Conservation (phyloP, 1,140 invertebrate genomes). For the Leptinotarsa defecta region DNA sequence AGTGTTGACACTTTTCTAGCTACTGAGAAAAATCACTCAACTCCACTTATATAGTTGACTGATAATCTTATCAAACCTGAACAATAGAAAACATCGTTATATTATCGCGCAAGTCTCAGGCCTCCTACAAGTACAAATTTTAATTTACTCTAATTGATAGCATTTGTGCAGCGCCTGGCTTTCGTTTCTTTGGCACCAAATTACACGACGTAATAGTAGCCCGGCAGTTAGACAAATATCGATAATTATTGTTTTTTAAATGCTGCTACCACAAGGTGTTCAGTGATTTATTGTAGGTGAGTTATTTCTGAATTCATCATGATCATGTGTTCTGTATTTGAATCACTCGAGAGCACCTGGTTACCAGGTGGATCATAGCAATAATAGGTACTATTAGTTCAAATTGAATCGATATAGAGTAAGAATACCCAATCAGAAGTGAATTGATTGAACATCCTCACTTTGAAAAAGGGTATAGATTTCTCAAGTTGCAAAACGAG, state of each 20-base stretch:
- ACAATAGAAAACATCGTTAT: neutral
- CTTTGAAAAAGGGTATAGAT: too few relatives aligned
- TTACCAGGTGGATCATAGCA: neutral
- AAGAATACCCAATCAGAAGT: too few relatives aligned
- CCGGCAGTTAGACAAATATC: neutral
- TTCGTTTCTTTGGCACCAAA: neutral
- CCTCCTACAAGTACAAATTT: constrained; percentile 12
- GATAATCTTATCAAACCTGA: constrained; percentile 7
- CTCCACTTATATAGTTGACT: neutral
- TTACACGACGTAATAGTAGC: constrained; percentile 14
- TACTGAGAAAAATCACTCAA: too few relatives aligned
- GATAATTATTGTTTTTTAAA: neutral
- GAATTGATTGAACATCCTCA: too few relatives aligned
- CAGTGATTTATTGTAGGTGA: neutral
- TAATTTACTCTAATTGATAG: constrained; percentile 13
- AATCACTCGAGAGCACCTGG: neutral
- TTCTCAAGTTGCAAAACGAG: too few relatives aligned
- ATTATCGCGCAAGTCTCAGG: constrained; percentile 12
- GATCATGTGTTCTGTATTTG: neutral
- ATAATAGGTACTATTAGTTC: too few relatives aligned
- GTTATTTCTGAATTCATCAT: neutral
- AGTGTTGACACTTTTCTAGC: too few relatives aligned
- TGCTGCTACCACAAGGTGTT: constrained; percentile 5
- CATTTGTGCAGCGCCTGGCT: constrained; percentile 7
- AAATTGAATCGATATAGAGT: too few relatives aligned